Evolutionary conservation across 2,888 invertebrate species (phyloP).

Genomic region (Yponomeuta malinellus): DNA sequence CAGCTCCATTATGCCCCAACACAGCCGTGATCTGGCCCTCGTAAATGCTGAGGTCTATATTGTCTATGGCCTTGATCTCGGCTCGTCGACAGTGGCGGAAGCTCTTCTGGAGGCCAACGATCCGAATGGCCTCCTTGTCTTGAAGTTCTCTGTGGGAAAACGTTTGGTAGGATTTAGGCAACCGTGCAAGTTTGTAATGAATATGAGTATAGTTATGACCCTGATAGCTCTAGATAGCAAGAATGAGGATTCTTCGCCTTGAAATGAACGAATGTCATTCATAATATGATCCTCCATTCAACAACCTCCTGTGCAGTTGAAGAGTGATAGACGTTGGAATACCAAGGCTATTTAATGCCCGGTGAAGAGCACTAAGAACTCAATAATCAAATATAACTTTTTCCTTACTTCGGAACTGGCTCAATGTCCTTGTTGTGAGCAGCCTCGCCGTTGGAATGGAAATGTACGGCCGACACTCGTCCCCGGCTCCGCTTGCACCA

Average conservation of each 20-base stretch:
- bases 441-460: constrained; percentile 67
- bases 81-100: constrained; percentile 81
- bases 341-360: too few relatives aligned
- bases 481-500: constrained; percentile 77
- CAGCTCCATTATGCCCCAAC: constrained; percentile 90
- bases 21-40: constrained; percentile 91
- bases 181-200: background rate
- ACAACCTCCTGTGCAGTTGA: too few relatives aligned
- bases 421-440: constrained; percentile 80
- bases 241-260: too few relatives aligned
- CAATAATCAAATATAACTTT: background rate
- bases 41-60: constrained; percentile 87
- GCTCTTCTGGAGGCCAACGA: constrained; percentile 83
- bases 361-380: too few relatives aligned
- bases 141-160: constrained; percentile 73
- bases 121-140: constrained; percentile 84
- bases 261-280: too few relatives aligned
- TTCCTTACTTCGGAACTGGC: constrained; percentile 76
- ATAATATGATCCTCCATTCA: too few relatives aligned
- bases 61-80: constrained; percentile 84
- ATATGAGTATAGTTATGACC: background rate
- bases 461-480: constrained; percentile 58
- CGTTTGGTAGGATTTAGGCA: background rate
- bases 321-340: too few relatives aligned
- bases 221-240: background rate